Evolutionary conservation across 2,113 vertebrate species (phyloP).

Genomic region (Melanostigma gelatinosum): DNA sequence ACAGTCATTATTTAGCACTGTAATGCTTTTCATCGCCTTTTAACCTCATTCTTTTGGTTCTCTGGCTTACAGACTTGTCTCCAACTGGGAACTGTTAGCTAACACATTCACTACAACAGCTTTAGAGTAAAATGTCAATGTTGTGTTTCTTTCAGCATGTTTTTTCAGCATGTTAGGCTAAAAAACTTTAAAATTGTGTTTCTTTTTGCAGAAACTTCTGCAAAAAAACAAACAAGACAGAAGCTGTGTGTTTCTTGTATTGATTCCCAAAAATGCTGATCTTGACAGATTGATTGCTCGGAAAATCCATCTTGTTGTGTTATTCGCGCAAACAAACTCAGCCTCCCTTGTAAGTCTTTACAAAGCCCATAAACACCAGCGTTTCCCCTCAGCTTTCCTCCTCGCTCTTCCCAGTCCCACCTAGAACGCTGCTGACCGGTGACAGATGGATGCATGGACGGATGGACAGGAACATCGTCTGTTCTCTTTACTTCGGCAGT

Average conservation of each 20-base stretch:
- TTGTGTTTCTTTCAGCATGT: not conserved
- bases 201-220: not conserved
- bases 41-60: no score
- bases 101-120: no score
- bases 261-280: not conserved
- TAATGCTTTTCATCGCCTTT: no score
- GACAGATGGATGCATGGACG: conserved; percentile 10
- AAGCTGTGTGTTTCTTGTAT: not conserved
- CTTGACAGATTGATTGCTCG: conserved; percentile 42
- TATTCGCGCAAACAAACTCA: not conserved
- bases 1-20: no score
- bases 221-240: conserved; percentile 3
- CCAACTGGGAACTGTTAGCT: no score
- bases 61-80: no score
- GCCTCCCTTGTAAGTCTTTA: conserved; percentile 27
- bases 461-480: conserved; percentile 36
- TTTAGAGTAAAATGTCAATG: not conserved
- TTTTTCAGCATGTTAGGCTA: not conserved
- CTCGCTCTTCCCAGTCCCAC: conserved; percentile 2
- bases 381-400: conserved; percentile 61
- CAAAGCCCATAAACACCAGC: conserved; percentile 5
- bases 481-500: conserved; percentile 1
- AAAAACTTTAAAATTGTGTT: not conserved
- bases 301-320: conserved; percentile 41
- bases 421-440: not conserved